These are phyloP conservation scores for Branchellion lobata DNA, from an alignment of 2,888 invertebrate species.

Conservation along the genomic window DNA sequence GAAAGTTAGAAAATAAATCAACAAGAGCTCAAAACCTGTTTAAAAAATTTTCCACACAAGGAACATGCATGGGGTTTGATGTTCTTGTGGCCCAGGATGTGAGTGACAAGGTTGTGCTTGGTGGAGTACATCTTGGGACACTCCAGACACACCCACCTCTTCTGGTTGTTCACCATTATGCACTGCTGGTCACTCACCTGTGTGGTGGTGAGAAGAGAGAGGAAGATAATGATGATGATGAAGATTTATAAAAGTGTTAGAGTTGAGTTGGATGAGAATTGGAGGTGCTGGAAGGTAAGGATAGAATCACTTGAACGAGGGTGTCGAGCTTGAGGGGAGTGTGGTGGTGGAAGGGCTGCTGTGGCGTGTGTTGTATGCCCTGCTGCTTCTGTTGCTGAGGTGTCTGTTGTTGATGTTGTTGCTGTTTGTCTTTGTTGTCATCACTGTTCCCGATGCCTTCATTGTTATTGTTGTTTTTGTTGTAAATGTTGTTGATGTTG, in stretches of 20 bases:
- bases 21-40: slow-evolving; percentile 53
- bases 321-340: slow-evolving; percentile 27
- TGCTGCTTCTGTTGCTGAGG: slow-evolving; percentile 5
- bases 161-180: slow-evolving; percentile 57
- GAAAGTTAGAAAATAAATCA: neutral
- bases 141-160: slow-evolving; percentile 60
- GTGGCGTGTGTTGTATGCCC: neutral
- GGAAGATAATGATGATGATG: too few species aligned
- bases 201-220: too few species aligned
- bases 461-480: neutral
- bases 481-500: slow-evolving; percentile 1
- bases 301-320: slow-evolving; percentile 11
- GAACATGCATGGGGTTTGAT: slow-evolving; percentile 61
- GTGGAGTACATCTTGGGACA: slow-evolving; percentile 61
- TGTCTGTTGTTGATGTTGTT: neutral
- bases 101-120: slow-evolving; percentile 61
- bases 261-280: too few species aligned
- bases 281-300: too few species aligned
- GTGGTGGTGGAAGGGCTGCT: neutral
- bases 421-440: neutral
- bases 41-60: slow-evolving; percentile 62
- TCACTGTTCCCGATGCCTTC: neutral
- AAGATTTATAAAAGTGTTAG: too few species aligned
- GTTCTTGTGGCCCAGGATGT: slow-evolving; percentile 60
- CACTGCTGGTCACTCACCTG: slow-evolving; percentile 59